Percentiles rank a stretch among this genome's conserved stretches.
Evolutionary conservation across 1,140 invertebrate genomes (phyloP).

Genomic region (Cydia pomonella): DNA sequence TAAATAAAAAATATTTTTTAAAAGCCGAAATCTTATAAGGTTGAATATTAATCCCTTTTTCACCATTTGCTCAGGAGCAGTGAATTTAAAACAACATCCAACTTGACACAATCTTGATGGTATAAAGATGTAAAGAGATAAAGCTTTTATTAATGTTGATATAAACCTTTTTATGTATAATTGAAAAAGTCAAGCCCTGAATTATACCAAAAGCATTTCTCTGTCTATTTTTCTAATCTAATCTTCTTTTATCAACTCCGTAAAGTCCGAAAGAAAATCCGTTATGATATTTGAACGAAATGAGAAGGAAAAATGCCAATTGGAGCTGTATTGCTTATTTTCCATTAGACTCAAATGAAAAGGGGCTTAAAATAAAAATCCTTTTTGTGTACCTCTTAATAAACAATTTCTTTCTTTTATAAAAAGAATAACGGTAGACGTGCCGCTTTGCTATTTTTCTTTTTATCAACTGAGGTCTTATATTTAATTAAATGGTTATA

Average conservation of each 20-base stretch:
- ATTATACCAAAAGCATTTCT: slow-evolving; percentile 8
- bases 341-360: slow-evolving; percentile 30
- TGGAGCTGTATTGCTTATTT: slow-evolving; percentile 29
- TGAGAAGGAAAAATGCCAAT: slow-evolving; percentile 28
- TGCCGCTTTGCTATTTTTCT: not conserved
- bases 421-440: slow-evolving; percentile 3
- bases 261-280: slow-evolving; percentile 22
- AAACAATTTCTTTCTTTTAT: slow-evolving; percentile 17
- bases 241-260: slow-evolving; percentile 1
- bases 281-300: slow-evolving; percentile 13
- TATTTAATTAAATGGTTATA: too few relatives aligned
- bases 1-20: too few relatives aligned
- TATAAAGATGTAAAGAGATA: not conserved
- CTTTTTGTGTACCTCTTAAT: slow-evolving; percentile 20
- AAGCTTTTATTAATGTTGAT: slow-evolving; percentile 1
- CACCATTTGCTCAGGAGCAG: not conserved
- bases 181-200: slow-evolving; percentile 2
- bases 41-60: not conserved
- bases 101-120: not conserved
- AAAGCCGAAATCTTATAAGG: not conserved
- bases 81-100: not conserved
- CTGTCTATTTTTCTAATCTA: slow-evolving; percentile 28
- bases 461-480: not conserved
- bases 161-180: slow-evolving; percentile 26
- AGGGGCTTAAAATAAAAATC: slow-evolving; percentile 26